These are phyloP conservation scores for Ochropleura plecta DNA, from an alignment of 2,888 invertebrate genomes.

Conservation along the genomic window DNA sequence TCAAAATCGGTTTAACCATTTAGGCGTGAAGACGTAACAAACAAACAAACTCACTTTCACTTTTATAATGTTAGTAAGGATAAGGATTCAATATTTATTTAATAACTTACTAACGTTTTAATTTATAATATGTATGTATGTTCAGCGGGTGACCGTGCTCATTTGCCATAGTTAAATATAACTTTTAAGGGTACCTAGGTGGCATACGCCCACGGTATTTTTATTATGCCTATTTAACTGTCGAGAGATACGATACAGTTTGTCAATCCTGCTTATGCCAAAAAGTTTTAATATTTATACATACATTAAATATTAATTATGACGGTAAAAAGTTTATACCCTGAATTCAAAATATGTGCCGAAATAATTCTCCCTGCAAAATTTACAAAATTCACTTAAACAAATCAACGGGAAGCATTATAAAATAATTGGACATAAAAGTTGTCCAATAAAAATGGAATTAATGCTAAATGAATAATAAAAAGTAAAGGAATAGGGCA, in stretches of 20 bases:
- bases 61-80: no score
- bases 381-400: slow-evolving; percentile 39
- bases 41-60: no score
- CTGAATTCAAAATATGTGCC: not conserved
- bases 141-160: no score
- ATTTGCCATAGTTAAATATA: no score
- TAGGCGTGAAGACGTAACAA: no score
- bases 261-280: not conserved
- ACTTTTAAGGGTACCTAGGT: no score
- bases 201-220: no score
- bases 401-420: slow-evolving; percentile 59
- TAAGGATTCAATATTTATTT: no score
- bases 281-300: not conserved
- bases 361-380: slow-evolving; percentile 12
- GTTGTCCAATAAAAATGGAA: slow-evolving; percentile 62
- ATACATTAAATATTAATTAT: not conserved
- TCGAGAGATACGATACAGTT: not conserved
- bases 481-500: slow-evolving; percentile 61
- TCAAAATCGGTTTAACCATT: no score
- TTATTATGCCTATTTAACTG: not conserved
- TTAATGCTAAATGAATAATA: slow-evolving; percentile 67
- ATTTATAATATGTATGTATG: no score
- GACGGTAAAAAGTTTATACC: not conserved
- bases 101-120: no score
- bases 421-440: slow-evolving; percentile 67